Evolutionary conservation across 1,140 invertebrate species (phyloP).

Genomic region (Brachionus paranguensis): DNA sequence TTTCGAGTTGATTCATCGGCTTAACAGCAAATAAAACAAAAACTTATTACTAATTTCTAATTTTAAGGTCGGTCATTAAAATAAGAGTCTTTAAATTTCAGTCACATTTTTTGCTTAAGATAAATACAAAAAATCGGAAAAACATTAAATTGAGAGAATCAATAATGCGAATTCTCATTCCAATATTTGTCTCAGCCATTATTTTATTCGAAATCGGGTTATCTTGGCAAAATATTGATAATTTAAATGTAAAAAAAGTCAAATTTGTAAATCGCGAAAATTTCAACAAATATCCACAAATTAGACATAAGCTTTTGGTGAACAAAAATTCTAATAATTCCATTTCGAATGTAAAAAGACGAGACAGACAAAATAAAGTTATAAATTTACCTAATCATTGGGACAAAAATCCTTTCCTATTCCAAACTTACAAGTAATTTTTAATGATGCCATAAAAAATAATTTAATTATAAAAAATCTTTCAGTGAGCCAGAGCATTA

Average conservation of each 20-base stretch:
- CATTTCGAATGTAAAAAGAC: neutral
- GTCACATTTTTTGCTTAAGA: neutral
- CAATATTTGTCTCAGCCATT: neutral
- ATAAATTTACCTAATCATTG: slow-evolving; percentile 33
- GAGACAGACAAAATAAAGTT: neutral
- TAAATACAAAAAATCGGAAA: neutral
- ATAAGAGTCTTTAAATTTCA: neutral
- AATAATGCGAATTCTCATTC: neutral
- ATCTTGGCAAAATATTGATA: neutral
- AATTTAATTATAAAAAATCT: neutral
- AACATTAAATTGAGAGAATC: neutral
- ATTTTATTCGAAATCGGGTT: neutral
- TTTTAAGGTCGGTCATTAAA: neutral
- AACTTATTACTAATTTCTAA: neutral
- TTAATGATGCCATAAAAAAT: neutral
- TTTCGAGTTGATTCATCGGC: slow-evolving; percentile 7
- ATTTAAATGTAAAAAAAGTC: neutral
- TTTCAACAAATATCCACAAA: neutral
- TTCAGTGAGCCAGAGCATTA: slow-evolving; percentile 11
- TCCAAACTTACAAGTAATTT: slow-evolving; percentile 33
- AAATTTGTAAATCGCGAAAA: neutral
- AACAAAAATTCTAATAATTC: neutral
- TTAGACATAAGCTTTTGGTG: neutral
- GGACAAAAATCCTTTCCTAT: slow-evolving; percentile 1
- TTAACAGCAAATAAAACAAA: slow-evolving; percentile 6